Evolutionary conservation across 2,888 invertebrate species (phyloP).

Genomic region (Globia sparganii): DNA sequence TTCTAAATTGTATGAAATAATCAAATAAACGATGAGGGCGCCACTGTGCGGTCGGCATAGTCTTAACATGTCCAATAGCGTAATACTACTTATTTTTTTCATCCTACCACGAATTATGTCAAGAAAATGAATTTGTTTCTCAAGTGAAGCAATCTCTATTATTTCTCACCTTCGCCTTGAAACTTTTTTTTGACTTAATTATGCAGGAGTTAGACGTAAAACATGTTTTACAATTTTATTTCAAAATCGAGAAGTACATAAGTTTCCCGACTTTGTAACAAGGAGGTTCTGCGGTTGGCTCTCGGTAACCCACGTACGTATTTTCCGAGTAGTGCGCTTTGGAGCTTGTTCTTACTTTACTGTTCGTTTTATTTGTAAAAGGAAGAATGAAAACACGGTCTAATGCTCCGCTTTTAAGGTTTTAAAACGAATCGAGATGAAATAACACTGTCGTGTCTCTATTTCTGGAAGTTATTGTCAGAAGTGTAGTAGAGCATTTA

Average conservation of each 20-base stretch:
- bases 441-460: not conserved
- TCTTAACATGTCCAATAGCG: not conserved
- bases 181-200: constrained; percentile 37
- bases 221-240: constrained; percentile 38
- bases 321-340: not conserved
- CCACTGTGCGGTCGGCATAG: no score
- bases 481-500: not conserved
- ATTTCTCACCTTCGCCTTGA: constrained; percentile 35
- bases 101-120: not conserved
- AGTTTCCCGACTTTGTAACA: constrained; percentile 21
- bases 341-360: not conserved
- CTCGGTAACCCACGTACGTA: not conserved
- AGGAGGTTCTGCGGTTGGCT: constrained; percentile 2
- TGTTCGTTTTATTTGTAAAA: not conserved
- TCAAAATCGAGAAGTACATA: constrained; percentile 18
- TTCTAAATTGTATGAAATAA: no score
- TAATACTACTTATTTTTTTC: not conserved
- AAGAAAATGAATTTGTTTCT: constrained; percentile 8
- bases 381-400: not conserved
- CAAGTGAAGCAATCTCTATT: constrained; percentile 6
- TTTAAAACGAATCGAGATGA: not conserved
- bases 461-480: not conserved
- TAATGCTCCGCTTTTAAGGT: not conserved
- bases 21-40: no score
- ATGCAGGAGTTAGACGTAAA: constrained; percentile 20